phyloP scores from a whole-genome alignment of 2,888 invertebrate genomes.

The Aspidapion aeneum region DNA sequence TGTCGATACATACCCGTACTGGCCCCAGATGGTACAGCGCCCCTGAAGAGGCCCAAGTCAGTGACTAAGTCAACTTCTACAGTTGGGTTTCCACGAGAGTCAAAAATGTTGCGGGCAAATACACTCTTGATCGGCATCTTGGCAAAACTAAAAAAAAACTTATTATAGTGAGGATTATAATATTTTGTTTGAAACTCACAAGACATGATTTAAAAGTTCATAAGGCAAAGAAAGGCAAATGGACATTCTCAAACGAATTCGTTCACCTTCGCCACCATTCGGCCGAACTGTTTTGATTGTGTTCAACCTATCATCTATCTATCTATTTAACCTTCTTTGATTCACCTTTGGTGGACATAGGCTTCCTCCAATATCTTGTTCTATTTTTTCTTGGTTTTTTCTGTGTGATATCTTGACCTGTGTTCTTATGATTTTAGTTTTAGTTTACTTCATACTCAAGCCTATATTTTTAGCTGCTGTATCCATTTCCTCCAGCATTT shows the following conservation, averaged over 20 bases:
- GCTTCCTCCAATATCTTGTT: too few relatives aligned
- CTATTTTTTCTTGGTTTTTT: too few relatives aligned
- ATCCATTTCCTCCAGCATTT: too few relatives aligned
- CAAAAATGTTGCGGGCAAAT: constrained; percentile 96
- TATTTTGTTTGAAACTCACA: not conserved
- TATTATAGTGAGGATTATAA: too few relatives aligned
- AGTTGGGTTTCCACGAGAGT: constrained; percentile 98
- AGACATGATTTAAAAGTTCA: not conserved
- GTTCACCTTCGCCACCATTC: not conserved
- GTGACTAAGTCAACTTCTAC: constrained; percentile 89
- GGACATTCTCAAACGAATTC: too few relatives aligned
- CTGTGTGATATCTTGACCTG: too few relatives aligned
- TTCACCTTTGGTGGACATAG: not conserved
- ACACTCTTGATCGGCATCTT: constrained; percentile 54
- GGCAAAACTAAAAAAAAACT: not conserved
- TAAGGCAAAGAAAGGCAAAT: not conserved
- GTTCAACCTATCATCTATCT: too few relatives aligned
- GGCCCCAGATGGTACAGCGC: constrained; percentile 97
- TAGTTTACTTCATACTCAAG: too few relatives aligned
- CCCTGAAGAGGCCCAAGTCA: constrained; percentile 81
- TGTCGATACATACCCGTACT: constrained; percentile 80
- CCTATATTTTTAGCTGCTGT: too few relatives aligned
- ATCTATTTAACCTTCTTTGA: too few relatives aligned
- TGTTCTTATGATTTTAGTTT: too few relatives aligned
- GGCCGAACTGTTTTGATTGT: not conserved